Base-by-base conservation (phyloP, 1,140 invertebrate species). In the Lepidotrigona ventralis region DNA sequence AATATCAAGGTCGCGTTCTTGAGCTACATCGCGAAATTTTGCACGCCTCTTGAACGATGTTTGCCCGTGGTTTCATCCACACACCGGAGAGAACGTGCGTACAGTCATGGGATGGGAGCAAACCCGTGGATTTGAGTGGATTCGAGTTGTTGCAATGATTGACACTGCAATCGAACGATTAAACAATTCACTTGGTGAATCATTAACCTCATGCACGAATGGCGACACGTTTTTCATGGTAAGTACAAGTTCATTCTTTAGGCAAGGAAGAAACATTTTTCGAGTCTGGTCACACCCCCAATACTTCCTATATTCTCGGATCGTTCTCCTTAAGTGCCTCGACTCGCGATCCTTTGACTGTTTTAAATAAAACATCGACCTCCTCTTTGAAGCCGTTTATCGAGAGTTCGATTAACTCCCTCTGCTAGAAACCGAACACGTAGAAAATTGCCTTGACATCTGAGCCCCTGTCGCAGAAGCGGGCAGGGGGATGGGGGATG, bases 1-100 rank as follows among this genome's bases (percentile, higher is more conserved):
- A 75, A 46, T 56, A 76, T 76, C 79, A 81, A 81, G 79, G 72
- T 81, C 79, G 79, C 71, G 79, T 81, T 81, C 79, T 81, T 81
- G 58, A 81, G 79, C 72, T 53, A 76, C 29, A 76, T 76, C 72
- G 72, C 60, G 63, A 68, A 75, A 81, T 81, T 76, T 68, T 46
- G 60, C 58, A 39, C 56, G 69, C 53, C 69, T 64, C n/a, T 21
- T n/a, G 15, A 14, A 19, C 53, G 33, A 54, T 73, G 71, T 81
- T 81, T 81, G 54, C 58, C 17, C 2, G 2, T 33, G 33, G 33
- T 33, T 14, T 53, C 29, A 9, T 33, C 0, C 23, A 63, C 56
- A 21, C n/a, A 46, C 39, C 39, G 0, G 11, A n/a, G 9, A 21
- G 53, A n/a, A n/a, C 19, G 19, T 63, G 2, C 23, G 11, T 39